Conservation (phyloP, 2,797 vertebrate genomes). For the Gorsachius magnificus region DNA sequence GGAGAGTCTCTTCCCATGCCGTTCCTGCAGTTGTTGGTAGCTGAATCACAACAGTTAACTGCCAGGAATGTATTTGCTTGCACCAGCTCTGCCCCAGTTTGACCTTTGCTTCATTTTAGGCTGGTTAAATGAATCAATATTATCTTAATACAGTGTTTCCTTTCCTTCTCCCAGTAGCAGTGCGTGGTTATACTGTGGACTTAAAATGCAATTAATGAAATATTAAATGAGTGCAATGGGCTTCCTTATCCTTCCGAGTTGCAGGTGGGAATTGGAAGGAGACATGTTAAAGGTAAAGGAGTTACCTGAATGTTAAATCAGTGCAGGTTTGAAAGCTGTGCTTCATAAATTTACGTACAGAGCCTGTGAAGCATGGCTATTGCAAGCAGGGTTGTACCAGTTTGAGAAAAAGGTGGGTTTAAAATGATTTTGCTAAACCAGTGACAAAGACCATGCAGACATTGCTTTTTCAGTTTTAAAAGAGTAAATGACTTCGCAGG, state of each 20-base stretch:
- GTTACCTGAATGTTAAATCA: neutral
- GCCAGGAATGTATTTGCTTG: neutral
- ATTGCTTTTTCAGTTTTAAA: slow-evolving; percentile 8
- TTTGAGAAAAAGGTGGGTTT: neutral
- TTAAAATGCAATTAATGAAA: slow-evolving; percentile 28
- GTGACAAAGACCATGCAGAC: neutral
- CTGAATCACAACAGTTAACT: neutral
- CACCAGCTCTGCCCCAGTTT: neutral
- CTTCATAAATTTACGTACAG: neutral
- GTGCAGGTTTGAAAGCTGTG: accelerated
- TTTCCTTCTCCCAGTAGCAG: neutral
- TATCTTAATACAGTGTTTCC: neutral
- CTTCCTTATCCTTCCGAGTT: neutral
- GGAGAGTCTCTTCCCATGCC: neutral
- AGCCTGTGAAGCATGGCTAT: neutral
- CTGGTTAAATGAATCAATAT: slow-evolving; percentile 30
- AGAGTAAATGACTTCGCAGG: neutral
- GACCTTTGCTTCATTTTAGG: slow-evolving; percentile 6
- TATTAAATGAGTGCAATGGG: neutral
- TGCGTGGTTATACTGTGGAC: neutral
- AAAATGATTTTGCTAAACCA: neutral
- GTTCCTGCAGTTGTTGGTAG: neutral
- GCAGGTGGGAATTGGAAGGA: neutral
- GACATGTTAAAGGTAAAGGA: neutral
- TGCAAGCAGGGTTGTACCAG: neutral